These are phyloP conservation scores for Crotalus helleri DNA, from an alignment of 2,113 vertebrate species.

Conservation along the genomic window DNA sequence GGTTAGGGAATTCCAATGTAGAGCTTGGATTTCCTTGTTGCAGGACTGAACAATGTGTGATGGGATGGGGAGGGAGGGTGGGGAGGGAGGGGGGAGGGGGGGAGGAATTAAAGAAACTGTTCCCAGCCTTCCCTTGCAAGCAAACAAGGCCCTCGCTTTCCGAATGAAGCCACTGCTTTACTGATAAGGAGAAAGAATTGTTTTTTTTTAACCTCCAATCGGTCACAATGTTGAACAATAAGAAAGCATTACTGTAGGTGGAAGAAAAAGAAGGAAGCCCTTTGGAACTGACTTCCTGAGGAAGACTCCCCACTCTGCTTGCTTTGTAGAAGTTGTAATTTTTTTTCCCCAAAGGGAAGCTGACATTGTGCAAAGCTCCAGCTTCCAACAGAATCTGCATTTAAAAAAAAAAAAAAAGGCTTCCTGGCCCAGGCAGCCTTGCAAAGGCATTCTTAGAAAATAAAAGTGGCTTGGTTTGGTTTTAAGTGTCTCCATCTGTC, in stretches of 20 bases:
- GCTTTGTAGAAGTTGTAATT: not conserved
- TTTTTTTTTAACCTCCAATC: not conserved
- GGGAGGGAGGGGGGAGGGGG: not conserved
- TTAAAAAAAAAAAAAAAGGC: not conserved
- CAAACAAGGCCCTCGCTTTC: not conserved
- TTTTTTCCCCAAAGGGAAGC: not conserved
- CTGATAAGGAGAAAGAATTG: not conserved
- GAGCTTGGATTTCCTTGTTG: constrained; percentile 25
- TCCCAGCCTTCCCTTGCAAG: not conserved
- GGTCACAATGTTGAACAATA: not conserved
- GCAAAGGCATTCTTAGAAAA: not conserved
- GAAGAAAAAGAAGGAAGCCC: not conserved
- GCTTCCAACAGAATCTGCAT: not conserved
- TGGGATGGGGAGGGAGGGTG: too few relatives aligned
- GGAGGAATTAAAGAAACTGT: not conserved
- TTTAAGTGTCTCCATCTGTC: not conserved
- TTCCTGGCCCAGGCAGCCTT: not conserved
- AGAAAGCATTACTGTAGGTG: not conserved
- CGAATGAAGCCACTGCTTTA: not conserved
- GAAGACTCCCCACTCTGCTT: not conserved
- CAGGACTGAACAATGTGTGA: constrained; percentile 27
- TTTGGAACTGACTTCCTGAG: not conserved
- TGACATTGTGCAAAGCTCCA: not conserved
- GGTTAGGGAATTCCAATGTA: constrained; percentile 50
- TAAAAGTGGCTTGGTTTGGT: not conserved